Evolutionary conservation across 2,797 vertebrate species (phyloP).

Genomic region (Sylvia borin): DNA sequence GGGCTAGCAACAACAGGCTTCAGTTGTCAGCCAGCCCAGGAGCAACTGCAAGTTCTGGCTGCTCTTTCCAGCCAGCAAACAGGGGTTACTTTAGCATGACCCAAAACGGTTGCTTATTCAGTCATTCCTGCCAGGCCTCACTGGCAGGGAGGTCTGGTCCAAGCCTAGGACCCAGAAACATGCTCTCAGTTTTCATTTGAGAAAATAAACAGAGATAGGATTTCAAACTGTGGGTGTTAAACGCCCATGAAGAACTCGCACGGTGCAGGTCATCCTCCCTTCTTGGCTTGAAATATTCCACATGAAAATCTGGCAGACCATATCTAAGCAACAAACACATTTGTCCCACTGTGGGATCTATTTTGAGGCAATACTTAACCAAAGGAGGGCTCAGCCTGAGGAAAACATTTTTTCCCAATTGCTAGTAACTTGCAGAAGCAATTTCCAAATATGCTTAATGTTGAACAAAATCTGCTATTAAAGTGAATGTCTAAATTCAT

Average conservation of each 20-base stretch:
- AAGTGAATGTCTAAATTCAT: not conserved
- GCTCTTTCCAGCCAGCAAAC: not conserved
- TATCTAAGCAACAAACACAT: conserved; percentile 52
- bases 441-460: not conserved
- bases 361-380: conserved; percentile 56
- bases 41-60: conserved; percentile 40
- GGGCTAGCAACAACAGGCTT: conserved; percentile 8
- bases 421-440: conserved; percentile 8
- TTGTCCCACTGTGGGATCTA: conserved; percentile 51
- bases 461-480: not conserved
- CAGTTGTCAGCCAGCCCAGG: conserved; percentile 31
- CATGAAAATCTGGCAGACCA: conserved; percentile 48
- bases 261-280: conserved; percentile 32
- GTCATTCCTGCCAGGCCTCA: conserved; percentile 50
- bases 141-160: conserved; percentile 61
- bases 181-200: conserved; percentile 36
- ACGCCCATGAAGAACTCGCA: conserved; percentile 22
- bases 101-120: conserved; percentile 41
- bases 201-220: conserved; percentile 52
- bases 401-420: conserved; percentile 29
- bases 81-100: not conserved
- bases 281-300: conserved; percentile 35
- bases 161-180: conserved; percentile 57
- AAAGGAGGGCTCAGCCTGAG: conserved; percentile 12
- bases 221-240: conserved; percentile 63